Conservation (phyloP, 2,113 vertebrate genomes). For the Irena cyanogastra region DNA sequence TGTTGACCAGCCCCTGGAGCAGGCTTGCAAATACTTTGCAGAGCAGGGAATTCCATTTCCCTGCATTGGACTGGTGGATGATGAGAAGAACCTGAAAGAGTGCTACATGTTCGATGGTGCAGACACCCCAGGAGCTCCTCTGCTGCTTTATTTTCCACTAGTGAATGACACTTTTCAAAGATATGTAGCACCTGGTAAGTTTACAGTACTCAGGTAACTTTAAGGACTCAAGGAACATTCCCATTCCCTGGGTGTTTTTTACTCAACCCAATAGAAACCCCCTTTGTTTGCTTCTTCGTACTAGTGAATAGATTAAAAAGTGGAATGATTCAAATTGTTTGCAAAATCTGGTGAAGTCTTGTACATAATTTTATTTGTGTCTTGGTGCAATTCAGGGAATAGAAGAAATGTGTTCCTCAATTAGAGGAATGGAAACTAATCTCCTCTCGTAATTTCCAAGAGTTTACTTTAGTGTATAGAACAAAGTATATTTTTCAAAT, state of each 20-base stretch:
- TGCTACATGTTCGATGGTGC: conserved; percentile 74
- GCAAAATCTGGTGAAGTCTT: background rate
- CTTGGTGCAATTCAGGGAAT: background rate
- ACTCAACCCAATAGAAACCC: background rate
- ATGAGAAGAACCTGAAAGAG: conserved; percentile 70
- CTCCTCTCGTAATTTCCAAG: background rate
- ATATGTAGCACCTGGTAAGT: conserved; percentile 75
- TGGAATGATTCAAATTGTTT: background rate
- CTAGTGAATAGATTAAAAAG: background rate
- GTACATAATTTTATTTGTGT: background rate
- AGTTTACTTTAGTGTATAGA: background rate
- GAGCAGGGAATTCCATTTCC: conserved; percentile 75
- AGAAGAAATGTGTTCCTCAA: background rate
- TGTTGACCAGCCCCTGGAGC: conserved; percentile 67
- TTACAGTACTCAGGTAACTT: background rate
- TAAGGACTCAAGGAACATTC: background rate
- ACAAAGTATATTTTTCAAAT: background rate
- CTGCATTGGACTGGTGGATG: conserved; percentile 38
- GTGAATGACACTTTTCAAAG: conserved; percentile 75
- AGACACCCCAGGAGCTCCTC: conserved; percentile 58
- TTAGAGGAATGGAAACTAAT: background rate
- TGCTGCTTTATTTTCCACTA: conserved; percentile 76
- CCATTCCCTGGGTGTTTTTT: background rate
- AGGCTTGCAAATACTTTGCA: conserved; percentile 70
- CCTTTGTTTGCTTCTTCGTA: background rate